Evolutionary conservation across 2,797 vertebrate species (phyloP).

Genomic region (Craterocephalus amniculus): DNA sequence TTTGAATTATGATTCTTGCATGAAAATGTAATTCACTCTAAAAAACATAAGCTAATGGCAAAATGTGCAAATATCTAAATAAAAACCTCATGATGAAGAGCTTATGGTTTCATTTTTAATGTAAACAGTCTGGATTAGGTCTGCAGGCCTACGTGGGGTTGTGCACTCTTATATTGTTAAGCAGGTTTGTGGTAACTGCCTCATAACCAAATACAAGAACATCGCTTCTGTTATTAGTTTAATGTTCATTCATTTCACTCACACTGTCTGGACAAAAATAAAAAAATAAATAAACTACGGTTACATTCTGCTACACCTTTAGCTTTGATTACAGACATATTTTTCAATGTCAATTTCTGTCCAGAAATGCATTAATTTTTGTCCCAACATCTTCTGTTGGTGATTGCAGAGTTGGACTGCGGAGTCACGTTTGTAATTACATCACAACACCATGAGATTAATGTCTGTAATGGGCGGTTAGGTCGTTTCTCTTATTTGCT

Average conservation of each 20-base stretch:
- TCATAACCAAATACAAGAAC: too few relatives aligned
- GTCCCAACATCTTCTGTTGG: neutral
- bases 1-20: constrained; percentile 11
- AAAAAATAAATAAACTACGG: too few relatives aligned
- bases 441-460: neutral
- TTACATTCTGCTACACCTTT: too few relatives aligned
- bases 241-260: too few relatives aligned
- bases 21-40: neutral
- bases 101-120: neutral
- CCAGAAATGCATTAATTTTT: neutral
- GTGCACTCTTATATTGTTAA: too few relatives aligned
- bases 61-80: constrained; percentile 35
- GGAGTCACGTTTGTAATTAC: neutral
- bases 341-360: neutral
- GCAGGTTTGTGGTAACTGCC: too few relatives aligned
- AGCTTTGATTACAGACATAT: neutral
- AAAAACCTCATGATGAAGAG: constrained; percentile 39
- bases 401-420: too few relatives aligned
- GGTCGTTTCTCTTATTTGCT: constrained; percentile 61
- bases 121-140: neutral
- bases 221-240: too few relatives aligned
- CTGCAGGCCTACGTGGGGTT: neutral
- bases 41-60: constrained; percentile 11
- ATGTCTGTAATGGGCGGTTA: neutral
- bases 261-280: too few relatives aligned